These are phyloP conservation scores for Rotaria macrura DNA, from an alignment of 2,888 invertebrate genomes.

Conservation along the genomic window DNA sequence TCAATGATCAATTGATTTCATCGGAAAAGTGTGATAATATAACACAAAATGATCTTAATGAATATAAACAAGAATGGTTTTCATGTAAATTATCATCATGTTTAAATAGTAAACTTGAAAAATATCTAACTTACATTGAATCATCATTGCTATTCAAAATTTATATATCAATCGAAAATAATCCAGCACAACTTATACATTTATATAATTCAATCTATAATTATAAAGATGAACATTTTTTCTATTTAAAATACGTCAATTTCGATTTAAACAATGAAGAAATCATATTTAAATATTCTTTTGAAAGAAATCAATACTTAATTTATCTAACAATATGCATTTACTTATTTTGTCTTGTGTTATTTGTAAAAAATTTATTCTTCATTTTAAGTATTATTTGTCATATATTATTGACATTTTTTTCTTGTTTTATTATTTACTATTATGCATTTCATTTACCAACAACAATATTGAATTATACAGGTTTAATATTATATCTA, in stretches of 20 bases:
- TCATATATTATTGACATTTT: not conserved
- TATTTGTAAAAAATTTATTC: slow-evolving; percentile 15
- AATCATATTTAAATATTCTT: not conserved
- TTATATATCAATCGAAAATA: not conserved
- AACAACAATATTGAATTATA: slow-evolving; percentile 19
- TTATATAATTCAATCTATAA: not conserved
- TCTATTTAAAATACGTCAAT: not conserved
- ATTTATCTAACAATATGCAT: not conserved
- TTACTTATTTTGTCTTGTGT: not conserved
- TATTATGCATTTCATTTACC: not conserved
- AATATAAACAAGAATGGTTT: not conserved
- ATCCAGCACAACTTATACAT: not conserved
- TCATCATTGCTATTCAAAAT: not conserved
- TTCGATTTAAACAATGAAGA: not conserved
- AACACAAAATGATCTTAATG: not conserved
- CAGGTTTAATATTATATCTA: slow-evolving; percentile 15
- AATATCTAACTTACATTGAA: not conserved
- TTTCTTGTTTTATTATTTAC: not conserved
- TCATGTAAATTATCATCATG: not conserved
- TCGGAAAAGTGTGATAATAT: not conserved
- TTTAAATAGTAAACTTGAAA: not conserved
- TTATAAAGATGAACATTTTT: not conserved
- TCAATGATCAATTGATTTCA: not conserved
- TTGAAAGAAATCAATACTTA: not conserved
- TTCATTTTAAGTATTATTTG: not conserved